Percentiles rank a stretch among this genome's conserved stretches.
Conservation (phyloP, 2,113 vertebrate species). For the Fulica atra region DNA sequence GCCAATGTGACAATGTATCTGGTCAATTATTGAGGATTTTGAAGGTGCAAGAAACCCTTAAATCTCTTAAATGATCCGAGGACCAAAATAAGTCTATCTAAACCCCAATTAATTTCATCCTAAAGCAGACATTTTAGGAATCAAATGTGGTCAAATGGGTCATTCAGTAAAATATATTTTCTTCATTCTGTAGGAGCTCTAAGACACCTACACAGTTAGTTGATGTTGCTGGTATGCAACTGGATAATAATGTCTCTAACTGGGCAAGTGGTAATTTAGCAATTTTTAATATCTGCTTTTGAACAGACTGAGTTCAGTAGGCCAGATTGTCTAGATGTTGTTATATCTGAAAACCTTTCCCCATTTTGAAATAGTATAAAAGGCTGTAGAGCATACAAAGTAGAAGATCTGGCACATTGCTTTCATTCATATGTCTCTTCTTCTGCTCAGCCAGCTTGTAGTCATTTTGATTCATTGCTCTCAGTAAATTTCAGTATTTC, state of each 20-base stretch:
- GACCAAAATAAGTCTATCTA: not conserved
- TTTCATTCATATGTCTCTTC: not conserved
- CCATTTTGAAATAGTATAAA: not conserved
- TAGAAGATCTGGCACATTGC: not conserved
- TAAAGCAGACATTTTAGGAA: not conserved
- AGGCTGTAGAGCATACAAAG: not conserved
- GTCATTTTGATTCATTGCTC: conserved; percentile 24
- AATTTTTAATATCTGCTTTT: not conserved
- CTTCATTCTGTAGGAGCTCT: not conserved
- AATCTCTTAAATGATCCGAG: not conserved
- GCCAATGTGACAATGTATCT: not conserved
- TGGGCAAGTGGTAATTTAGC: not conserved
- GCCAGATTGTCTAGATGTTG: not conserved
- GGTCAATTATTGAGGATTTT: not conserved
- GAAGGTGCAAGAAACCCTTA: not conserved
- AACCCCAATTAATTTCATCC: not conserved
- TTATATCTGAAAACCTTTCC: not conserved
- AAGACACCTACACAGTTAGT: not conserved
- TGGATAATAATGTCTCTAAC: not conserved
- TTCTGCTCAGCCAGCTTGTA: not conserved
- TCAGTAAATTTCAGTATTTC: conserved; percentile 12
- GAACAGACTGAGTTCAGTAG: not conserved
- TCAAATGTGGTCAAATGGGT: not conserved
- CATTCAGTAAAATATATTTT: not conserved
- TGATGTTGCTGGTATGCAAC: not conserved